A percentile compares a stretch with the other conserved stretches of the same genome.
Evolutionary conservation across 2,113 vertebrate species (phyloP).

Genomic region (Gallinago jamesoni): DNA sequence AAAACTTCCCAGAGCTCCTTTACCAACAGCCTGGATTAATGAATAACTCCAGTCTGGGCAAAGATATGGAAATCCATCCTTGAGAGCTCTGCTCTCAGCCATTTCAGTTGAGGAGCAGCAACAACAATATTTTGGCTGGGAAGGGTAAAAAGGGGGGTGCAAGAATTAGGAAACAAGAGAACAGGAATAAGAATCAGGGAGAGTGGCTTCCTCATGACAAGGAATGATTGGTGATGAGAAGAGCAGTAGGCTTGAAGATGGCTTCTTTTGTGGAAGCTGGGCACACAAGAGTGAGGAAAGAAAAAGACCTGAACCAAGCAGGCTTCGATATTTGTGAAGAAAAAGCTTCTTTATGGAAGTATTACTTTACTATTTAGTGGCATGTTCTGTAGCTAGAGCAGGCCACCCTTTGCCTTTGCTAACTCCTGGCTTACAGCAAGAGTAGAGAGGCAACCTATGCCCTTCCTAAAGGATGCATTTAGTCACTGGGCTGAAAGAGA

Average conservation of each 20-base stretch:
- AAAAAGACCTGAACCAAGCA: neutral
- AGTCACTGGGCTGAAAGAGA: neutral
- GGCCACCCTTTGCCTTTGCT: neutral
- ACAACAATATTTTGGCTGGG: rapidly evolving
- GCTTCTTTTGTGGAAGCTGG: neutral
- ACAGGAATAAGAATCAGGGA: neutral
- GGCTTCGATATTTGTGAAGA: neutral
- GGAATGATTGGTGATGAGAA: neutral
- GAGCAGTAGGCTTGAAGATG: neutral
- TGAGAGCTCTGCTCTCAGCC: neutral
- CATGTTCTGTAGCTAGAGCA: neutral
- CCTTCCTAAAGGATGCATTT: neutral
- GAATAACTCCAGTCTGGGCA: neutral
- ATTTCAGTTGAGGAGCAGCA: neutral
- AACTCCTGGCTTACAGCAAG: neutral
- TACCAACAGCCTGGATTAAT: neutral
- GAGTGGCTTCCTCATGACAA: neutral
- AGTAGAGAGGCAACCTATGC: neutral
- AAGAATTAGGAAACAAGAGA: neutral
- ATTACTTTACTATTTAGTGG: neutral
- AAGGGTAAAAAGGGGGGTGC: neutral
- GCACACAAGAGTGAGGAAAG: neutral
- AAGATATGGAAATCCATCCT: neutral
- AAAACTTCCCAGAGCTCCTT: neutral
- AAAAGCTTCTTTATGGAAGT: neutral